Conservation (phyloP, 2,113 vertebrate genomes). For the Panthera leo region DNA sequence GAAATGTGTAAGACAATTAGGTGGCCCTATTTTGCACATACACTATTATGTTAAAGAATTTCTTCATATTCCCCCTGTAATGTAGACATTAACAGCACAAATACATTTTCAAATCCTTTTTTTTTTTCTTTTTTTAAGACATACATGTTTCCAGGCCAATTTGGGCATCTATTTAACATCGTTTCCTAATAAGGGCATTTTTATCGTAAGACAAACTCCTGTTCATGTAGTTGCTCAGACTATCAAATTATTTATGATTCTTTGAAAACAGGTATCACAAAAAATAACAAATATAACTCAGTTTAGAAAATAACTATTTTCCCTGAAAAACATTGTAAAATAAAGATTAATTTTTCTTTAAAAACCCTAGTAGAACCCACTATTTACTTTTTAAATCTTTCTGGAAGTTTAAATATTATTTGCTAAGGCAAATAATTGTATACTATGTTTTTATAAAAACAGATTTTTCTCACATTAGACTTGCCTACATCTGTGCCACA, state of each 20-base stretch:
- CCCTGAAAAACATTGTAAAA: background rate
- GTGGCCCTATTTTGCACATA: background rate
- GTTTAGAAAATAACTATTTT: conserved; percentile 45
- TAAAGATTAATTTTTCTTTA: conserved; percentile 25
- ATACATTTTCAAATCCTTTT: background rate
- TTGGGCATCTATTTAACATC: background rate
- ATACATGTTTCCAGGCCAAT: background rate
- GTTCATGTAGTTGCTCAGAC: background rate
- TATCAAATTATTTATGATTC: conserved; percentile 33
- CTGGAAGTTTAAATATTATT: conserved; percentile 44
- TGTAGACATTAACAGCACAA: background rate
- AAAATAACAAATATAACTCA: background rate
- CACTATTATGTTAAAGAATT: background rate
- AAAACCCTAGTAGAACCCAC: background rate
- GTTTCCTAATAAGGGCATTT: conserved; percentile 37
- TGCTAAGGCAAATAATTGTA: background rate
- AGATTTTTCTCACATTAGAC: conserved; percentile 41
- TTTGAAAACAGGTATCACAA: background rate
- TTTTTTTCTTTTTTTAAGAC: background rate
- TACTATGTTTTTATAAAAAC: background rate
- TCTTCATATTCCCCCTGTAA: background rate
- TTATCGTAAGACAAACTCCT: background rate
- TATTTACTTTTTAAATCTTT: conserved; percentile 44
- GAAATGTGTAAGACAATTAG: conserved; percentile 22
- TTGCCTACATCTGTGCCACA: conserved; percentile 32